Percentiles rank a stretch among this genome's conserved stretches.
phyloP scores from a whole-genome alignment of 53 echinoderm and acorn worm genomes.

The Echinarachnius parma region DNA sequence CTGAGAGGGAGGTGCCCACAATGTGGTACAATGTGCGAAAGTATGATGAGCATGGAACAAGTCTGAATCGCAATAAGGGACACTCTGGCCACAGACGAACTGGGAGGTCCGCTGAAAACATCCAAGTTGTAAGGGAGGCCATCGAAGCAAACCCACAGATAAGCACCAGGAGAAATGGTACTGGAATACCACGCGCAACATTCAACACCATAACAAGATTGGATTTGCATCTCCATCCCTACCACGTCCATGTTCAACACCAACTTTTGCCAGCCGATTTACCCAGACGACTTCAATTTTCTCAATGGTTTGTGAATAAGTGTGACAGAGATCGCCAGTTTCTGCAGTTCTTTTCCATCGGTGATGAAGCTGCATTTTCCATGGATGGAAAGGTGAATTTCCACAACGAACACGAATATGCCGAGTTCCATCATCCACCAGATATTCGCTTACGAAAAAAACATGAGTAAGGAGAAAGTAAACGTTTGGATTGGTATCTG shows the following conservation, averaged over 20 bases:
- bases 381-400: conserved; percentile 41
- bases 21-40: conserved; percentile 42
- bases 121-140: conserved; percentile 36
- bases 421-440: conserved; percentile 32
- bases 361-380: conserved; percentile 48
- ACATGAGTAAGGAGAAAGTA: conserved; percentile 46
- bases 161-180: conserved; percentile 42
- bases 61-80: conserved; percentile 41
- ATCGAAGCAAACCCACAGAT: conserved; percentile 35
- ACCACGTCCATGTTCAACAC: conserved; percentile 31
- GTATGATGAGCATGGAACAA: conserved; percentile 42
- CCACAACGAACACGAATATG: conserved; percentile 39
- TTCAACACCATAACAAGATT: conserved; percentile 44
- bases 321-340: conserved; percentile 40
- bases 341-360: conserved; percentile 40
- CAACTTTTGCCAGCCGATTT: conserved; percentile 45
- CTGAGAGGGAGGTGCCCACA: conserved; percentile 8
- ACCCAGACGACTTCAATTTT: conserved; percentile 33
- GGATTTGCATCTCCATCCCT: conserved; percentile 49
- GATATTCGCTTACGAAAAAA: conserved; percentile 31
- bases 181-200: conserved; percentile 35
- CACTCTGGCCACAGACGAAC: conserved; percentile 42
- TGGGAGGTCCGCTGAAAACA: conserved; percentile 39
- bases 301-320: conserved; percentile 26
- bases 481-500: conserved; percentile 40